Base-by-base conservation (phyloP, 2,888 invertebrate species). In the Drosophila antonietae region DNA sequence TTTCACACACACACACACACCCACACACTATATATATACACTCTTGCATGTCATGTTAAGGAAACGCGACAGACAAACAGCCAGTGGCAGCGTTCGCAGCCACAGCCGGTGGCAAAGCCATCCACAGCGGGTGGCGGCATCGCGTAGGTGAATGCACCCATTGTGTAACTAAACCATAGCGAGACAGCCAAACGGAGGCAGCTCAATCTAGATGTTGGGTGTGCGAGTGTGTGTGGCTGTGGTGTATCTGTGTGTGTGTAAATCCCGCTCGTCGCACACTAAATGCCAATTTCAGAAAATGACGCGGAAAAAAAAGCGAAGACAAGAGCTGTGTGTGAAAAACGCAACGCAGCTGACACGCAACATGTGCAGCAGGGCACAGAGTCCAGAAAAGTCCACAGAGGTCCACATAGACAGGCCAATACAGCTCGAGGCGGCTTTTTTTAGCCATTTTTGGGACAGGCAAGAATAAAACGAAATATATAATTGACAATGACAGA, bases 61-160 rank as follows among this genome's bases (percentile, higher is more conserved):
- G 84, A 83, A 84, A 80, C 78, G 76, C 80, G 68, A 71, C 78
- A 81, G 87, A 77, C 73, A 68, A 53, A 63, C 66, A 55, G 61
- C 43, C 64, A 68, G 49, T 31, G 60, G 31, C 47, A 62, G 55
- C 59, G 55, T 6, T 15, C 37, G 49, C 46, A 46, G 69, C 68
- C 58, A 85, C 65, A 78, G 67, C 56, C 72, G 68, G 72, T 70
- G 73, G 69, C 70, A 81, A 65, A 80, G 75, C 63, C 70, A 59
- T 55, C 72, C 81, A 69, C 89, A 85, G 83, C 83, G 86, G 89
- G 9, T 12, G 49, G 49, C 49, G 23, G 61, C 70, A 63, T 68
- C 83, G 81, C 82, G 78, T 90, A 88, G 91, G 92, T 91, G 92
- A 91, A 91, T 91, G 91, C 89, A 91, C 90, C 91, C 92, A 91